A percentile compares a stretch with the other conserved stretches of the same genome.
Conservation (phyloP, 2,888 invertebrate species). For the Lasioglossum villosulum region DNA sequence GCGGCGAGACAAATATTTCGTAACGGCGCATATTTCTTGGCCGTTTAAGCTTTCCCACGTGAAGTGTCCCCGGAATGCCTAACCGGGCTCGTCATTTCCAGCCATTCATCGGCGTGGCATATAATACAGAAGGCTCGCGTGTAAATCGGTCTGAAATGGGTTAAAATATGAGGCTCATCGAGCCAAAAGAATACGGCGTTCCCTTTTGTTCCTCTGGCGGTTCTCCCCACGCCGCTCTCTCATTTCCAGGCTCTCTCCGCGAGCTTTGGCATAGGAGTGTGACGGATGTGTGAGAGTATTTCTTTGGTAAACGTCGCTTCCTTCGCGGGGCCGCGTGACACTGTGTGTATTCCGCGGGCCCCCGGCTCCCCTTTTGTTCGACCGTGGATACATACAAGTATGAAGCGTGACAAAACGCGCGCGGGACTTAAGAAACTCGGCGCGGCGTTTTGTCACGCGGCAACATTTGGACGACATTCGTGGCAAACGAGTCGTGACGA, state of each 20-base stretch:
- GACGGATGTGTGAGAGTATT: slow-evolving; percentile 52
- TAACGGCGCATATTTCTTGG: slow-evolving; percentile 39
- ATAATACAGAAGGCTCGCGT: background rate
- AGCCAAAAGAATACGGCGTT: slow-evolving; percentile 29
- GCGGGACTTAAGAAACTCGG: slow-evolving; percentile 53
- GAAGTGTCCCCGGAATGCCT: background rate
- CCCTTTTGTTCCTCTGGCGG: background rate
- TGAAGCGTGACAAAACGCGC: slow-evolving; percentile 69
- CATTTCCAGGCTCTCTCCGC: background rate
- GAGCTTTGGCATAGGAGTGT: background rate
- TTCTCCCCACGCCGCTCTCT: background rate
- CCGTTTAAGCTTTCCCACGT: slow-evolving; percentile 47
- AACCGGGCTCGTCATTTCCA: slow-evolving; percentile 1
- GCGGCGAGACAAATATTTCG: slow-evolving; percentile 35
- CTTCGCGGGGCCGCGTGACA: background rate
- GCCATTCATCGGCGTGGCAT: background rate
- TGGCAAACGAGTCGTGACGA: slow-evolving; percentile 73
- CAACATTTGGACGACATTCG: slow-evolving; percentile 69
- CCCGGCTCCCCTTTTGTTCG: slow-evolving; percentile 62
- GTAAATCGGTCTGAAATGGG: slow-evolving; percentile 34
- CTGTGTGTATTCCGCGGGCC: background rate
- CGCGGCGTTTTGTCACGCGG: slow-evolving; percentile 68
- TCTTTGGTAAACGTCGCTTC: slow-evolving; percentile 55
- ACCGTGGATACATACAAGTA: slow-evolving; percentile 55
- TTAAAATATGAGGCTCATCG: slow-evolving; percentile 42